phyloP scores from a whole-genome alignment of 2,113 vertebrate species.

The Bufo gargarizans region DNA sequence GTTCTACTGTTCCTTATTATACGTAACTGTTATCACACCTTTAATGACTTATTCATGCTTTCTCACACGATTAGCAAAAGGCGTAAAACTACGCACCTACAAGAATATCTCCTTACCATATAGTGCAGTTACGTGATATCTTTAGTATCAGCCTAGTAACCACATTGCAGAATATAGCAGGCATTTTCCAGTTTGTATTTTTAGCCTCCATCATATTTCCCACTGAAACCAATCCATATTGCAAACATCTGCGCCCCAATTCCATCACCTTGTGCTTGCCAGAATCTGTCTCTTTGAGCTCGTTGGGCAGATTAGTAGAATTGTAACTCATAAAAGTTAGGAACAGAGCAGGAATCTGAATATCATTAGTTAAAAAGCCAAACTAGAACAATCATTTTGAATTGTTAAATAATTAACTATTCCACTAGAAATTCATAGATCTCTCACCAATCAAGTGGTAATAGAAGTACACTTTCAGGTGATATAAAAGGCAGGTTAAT shows the following conservation, averaged over 20 bases:
- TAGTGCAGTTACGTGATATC: background rate
- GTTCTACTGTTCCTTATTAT: constrained; percentile 9
- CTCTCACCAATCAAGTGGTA: background rate
- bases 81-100: constrained; percentile 26
- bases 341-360: background rate
- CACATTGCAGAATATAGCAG: background rate
- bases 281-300: background rate
- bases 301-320: background rate
- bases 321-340: constrained; percentile 18
- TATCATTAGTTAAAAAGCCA: background rate
- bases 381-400: background rate
- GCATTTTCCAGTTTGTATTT: constrained; percentile 2
- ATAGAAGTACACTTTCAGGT: background rate
- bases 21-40: constrained; percentile 13
- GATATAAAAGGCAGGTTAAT: background rate
- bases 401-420: background rate
- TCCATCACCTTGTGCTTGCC: background rate
- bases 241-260: background rate
- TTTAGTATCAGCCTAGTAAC: background rate
- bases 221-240: background rate
- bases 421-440: background rate
- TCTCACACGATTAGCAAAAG: constrained; percentile 6
- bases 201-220: background rate
- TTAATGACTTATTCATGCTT: constrained; percentile 14
- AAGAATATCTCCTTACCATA: background rate